Conservation (phyloP, 2,888 invertebrate genomes). For the Aleiodes testaceus region DNA sequence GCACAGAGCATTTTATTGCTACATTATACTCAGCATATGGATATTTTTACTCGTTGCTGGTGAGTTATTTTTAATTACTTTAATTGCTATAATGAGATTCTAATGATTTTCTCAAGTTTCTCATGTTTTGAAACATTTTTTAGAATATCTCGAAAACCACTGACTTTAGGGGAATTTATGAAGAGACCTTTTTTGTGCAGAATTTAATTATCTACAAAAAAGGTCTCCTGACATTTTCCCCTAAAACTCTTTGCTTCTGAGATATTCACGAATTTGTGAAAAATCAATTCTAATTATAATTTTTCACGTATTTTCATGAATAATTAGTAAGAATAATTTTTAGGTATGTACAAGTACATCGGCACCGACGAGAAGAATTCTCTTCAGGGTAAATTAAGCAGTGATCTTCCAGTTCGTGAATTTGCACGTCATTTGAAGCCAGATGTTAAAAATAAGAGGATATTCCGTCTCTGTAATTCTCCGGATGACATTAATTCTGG, state of each 20-base stretch:
- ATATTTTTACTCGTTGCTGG: constrained; percentile 86
- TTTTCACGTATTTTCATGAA: background rate
- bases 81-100: constrained; percentile 6
- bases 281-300: too few relatives aligned
- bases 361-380: constrained; percentile 76
- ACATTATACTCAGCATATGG: constrained; percentile 87
- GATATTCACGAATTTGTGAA: background rate
- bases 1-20: constrained; percentile 87
- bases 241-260: background rate
- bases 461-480: constrained; percentile 82
- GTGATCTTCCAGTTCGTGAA: constrained; percentile 72
- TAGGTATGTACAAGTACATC: constrained; percentile 88
- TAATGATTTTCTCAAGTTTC: constrained; percentile 32
- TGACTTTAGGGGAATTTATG: background rate
- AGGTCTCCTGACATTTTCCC: too few relatives aligned
- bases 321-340: constrained; percentile 49
- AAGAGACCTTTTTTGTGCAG: background rate
- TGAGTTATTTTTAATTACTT: constrained; percentile 64
- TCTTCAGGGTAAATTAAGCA: constrained; percentile 70
- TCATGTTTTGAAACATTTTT: constrained; percentile 28
- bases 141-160: background rate
- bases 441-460: constrained; percentile 79
- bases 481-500: constrained; percentile 80
- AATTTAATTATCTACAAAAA: too few relatives aligned
- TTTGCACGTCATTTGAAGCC: constrained; percentile 76